A percentile compares a stretch with the other conserved stretches of the same genome.
Evolutionary conservation across 2,888 invertebrate genomes (phyloP).

Genomic region (Fabriciana adippe): DNA sequence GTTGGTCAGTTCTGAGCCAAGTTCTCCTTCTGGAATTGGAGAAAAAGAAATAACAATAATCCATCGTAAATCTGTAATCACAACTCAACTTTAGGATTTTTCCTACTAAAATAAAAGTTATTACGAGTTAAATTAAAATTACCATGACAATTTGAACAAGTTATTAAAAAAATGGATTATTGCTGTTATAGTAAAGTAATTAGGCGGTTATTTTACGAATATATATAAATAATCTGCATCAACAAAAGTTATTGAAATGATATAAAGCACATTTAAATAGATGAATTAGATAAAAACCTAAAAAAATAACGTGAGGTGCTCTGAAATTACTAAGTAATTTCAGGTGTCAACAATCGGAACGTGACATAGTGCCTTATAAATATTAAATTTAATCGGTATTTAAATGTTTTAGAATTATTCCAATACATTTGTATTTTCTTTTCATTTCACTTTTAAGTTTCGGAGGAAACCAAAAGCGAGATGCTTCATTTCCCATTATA

Average conservation of each 20-base stretch:
- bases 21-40: conserved; percentile 84
- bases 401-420: not conserved
- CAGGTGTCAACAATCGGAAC: conserved; percentile 43
- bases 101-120: not conserved
- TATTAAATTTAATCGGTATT: conserved; percentile 24
- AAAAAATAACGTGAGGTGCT: conserved; percentile 42
- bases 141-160: too few relatives aligned
- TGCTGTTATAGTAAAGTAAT: too few relatives aligned
- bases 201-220: too few relatives aligned
- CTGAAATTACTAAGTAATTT: conserved; percentile 49
- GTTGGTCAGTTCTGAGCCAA: conserved; percentile 89
- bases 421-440: conserved; percentile 2
- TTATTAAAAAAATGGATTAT: too few relatives aligned
- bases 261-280: not conserved
- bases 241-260: not conserved
- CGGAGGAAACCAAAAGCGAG: conserved; percentile 68
- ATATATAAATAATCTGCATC: not conserved
- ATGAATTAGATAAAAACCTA: not conserved
- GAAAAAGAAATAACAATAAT: conserved; percentile 86
- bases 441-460: conserved; percentile 70
- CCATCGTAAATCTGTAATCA: conserved; percentile 93
- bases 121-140: not conserved
- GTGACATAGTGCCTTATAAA: conserved; percentile 40
- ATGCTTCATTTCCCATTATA: conserved; percentile 43
- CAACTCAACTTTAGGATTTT: conserved; percentile 85